Evolutionary conservation across 2,797 vertebrate genomes (phyloP), one percentile per base, ranked within the genome.

Genomic region (Oophaga sylvatica): DNA sequence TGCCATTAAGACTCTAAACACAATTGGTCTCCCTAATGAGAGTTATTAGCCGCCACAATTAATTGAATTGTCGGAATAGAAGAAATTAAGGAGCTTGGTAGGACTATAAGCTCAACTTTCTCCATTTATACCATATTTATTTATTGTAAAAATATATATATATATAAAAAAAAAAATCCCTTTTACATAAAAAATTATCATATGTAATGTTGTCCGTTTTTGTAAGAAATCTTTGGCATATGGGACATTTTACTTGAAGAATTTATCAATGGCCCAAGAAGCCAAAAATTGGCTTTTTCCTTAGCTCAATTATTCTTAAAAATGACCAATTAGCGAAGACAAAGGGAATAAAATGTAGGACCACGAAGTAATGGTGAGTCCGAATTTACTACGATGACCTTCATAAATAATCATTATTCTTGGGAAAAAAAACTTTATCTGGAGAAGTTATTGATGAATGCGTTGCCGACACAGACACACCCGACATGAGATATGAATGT

Each of bases 401-500:
- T 16, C 76, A 87, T 81, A 45, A 85, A 53, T 35, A 63, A 78
- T 48, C 17, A 73, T 48, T 29, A 41, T 57, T 63, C 31, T 59
- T 71, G 15, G n/a, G 48, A 35, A 41, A 80, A 2, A 35, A 31
- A 67, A 63, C 16, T 7, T 80, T 57, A 80, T 80, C 63, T 62
- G 12, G 76, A 48, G 75, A 79, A 63, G 60, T 53, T 62, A 63
- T 82, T 63, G 41, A 22, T 48, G 80, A 13, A 31, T 11, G 19
- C 62, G 13, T 9, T 63, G 86, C 53, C 45, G 83, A n/a, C 57
- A 20, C 78, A 29, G 78, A 70, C 76, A 60, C 87, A 26, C 84
- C 84, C 59, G 60, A 13, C 70, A 29, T 77, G 70, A 89, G 83
- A 86, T 84, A 86, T 63, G 62, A 65, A 73, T 77, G 71, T 88